A percentile compares a stretch with the other conserved stretches of the same genome.
These are phyloP conservation scores for Pygoscelis adeliae DNA, from an alignment of 2,113 vertebrate genomes.

Conservation along the genomic window DNA sequence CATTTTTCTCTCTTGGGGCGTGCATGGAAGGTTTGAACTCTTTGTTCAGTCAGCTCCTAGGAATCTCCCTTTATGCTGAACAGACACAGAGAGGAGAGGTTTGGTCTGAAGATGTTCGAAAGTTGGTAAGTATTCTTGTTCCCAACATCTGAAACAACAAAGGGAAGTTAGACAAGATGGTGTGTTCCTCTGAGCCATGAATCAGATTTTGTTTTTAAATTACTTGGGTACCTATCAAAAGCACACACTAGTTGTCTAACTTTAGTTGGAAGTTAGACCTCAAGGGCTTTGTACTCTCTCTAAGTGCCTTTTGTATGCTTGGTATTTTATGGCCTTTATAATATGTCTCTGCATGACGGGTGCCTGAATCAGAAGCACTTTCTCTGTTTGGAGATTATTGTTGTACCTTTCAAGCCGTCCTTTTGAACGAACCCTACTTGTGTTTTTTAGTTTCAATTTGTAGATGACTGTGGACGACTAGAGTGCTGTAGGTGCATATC, in stretches of 20 bases:
- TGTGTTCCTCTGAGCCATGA: background rate
- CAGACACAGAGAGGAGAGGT: constrained; percentile 87
- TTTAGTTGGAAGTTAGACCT: background rate
- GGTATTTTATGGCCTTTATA: background rate
- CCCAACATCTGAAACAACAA: background rate
- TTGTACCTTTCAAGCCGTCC: background rate
- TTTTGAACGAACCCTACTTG: background rate
- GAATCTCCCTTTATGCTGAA: constrained; percentile 88
- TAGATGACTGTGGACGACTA: background rate
- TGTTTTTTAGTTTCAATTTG: background rate
- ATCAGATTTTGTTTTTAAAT: background rate
- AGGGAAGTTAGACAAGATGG: background rate
- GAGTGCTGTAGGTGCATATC: background rate
- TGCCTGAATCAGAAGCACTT: background rate
- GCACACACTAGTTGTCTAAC: background rate
- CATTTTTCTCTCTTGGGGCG: constrained; percentile 91
- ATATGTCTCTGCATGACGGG: background rate
- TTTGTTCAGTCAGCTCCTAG: constrained; percentile 88
- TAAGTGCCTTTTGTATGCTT: background rate
- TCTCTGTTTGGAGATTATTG: background rate
- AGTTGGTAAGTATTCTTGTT: constrained; percentile 82
- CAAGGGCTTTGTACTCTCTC: background rate
- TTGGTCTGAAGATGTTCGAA: constrained; percentile 92
- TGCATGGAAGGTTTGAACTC: constrained; percentile 96
- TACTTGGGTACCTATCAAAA: background rate